A percentile compares a stretch with the other conserved stretches of the same genome.
These are phyloP conservation scores for Corynorhinus townsendii DNA, from an alignment of 2,113 vertebrate genomes.

Conservation along the genomic window DNA sequence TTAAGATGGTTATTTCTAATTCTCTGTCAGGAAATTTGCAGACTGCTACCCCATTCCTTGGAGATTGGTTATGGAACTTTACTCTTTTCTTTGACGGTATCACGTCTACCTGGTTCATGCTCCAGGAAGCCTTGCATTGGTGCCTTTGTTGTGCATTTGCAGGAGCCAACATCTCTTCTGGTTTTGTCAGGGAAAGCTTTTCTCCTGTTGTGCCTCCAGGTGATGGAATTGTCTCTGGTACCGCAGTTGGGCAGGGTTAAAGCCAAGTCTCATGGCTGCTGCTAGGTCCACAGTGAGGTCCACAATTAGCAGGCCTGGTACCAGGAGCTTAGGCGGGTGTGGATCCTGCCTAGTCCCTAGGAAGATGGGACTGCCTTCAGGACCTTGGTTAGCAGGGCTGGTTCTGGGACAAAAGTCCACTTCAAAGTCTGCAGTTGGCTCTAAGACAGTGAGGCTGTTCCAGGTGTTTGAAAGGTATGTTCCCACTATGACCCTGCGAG, in stretches of 20 bases:
- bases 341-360: not conserved
- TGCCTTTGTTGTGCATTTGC: not conserved
- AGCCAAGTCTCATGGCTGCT: not conserved
- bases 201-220: not conserved
- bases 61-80: not conserved
- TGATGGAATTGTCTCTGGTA: not conserved
- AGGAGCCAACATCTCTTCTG: not conserved
- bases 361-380: not conserved
- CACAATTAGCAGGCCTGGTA: not conserved
- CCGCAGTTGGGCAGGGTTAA: not conserved
- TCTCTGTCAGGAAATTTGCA: not conserved
- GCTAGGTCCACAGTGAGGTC: not conserved
- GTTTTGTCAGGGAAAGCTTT: not conserved
- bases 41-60: not conserved
- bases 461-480: not conserved
- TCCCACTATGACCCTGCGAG: not conserved
- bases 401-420: not conserved
- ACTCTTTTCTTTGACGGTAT: not conserved
- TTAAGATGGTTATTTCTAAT: not conserved
- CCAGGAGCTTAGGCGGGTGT: not conserved
- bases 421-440: not conserved
- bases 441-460: not conserved
- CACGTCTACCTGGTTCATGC: not conserved
- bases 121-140: not conserved
- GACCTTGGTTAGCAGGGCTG: not conserved